These are phyloP conservation scores for Ecliptopera silaceata DNA, from an alignment of 2,888 invertebrate species.

Conservation along the genomic window DNA sequence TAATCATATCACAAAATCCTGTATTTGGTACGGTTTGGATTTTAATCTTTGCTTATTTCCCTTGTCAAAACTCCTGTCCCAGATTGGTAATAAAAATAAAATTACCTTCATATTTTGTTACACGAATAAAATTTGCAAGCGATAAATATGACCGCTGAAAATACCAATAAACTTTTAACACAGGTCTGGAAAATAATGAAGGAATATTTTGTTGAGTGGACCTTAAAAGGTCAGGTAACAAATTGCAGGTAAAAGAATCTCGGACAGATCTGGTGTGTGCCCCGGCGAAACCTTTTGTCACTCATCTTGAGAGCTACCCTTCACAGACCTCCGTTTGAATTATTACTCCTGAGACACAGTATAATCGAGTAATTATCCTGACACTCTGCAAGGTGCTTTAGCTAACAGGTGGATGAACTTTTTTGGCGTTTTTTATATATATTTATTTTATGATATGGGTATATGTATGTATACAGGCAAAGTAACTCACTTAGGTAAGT, in stretches of 20 bases:
- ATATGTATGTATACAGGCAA: no score
- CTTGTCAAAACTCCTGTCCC: background rate
- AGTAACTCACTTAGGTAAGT: no score
- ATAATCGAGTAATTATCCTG: conserved; percentile 14
- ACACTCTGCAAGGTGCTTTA: conserved; percentile 11
- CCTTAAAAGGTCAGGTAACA: conserved; percentile 22
- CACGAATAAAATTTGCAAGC: conserved; percentile 24
- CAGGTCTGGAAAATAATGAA: conserved; percentile 25
- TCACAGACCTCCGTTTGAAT: conserved; percentile 13
- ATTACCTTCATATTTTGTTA: conserved; percentile 24
- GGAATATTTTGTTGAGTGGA: conserved; percentile 22
- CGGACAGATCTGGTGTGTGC: conserved; percentile 25
- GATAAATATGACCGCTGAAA: conserved; percentile 27
- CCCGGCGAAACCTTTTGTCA: conserved; percentile 19
- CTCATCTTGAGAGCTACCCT: conserved; percentile 25
- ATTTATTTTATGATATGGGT: no score
- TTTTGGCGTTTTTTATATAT: background rate
- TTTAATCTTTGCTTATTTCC: background rate
- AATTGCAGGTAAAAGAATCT: conserved; percentile 28
- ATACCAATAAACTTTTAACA: conserved; percentile 26
- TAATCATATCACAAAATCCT: no score
- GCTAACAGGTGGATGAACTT: conserved; percentile 7
- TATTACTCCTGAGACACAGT: conserved; percentile 16
- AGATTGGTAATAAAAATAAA: conserved; percentile 20
- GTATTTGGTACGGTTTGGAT: no score